phyloP scores from a whole-genome alignment of 2,888 invertebrate species.

The Lacanobia oleracea region DNA sequence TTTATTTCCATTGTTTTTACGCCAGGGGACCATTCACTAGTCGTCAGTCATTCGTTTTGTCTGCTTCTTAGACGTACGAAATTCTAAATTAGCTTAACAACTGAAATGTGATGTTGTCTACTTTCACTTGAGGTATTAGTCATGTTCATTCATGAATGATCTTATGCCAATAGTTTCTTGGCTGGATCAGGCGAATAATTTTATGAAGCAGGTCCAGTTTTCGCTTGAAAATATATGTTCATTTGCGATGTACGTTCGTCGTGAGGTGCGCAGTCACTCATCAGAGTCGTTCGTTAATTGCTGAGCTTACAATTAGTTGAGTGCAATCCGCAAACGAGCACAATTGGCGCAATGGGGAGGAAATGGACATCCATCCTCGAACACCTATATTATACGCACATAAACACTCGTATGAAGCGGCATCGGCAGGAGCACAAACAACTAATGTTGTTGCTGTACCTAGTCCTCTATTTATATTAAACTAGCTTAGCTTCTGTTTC shows the following conservation, averaged over 20 bases:
- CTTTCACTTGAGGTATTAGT: constrained; percentile 60
- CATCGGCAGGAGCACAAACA: constrained; percentile 30
- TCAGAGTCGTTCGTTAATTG: constrained; percentile 82
- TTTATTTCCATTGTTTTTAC: constrained; percentile 58
- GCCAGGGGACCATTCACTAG: constrained; percentile 45
- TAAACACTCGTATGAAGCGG: constrained; percentile 53
- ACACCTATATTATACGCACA: constrained; percentile 71
- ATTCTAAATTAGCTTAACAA: constrained; percentile 54
- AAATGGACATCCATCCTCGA: constrained; percentile 84
- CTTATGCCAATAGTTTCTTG: constrained; percentile 25
- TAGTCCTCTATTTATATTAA: background rate
- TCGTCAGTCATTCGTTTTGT: constrained; percentile 50
- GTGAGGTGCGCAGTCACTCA: constrained; percentile 77
- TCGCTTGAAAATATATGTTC: constrained; percentile 18
- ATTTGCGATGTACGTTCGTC: constrained; percentile 45
- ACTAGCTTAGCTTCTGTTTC: background rate
- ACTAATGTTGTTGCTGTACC: constrained; percentile 20
- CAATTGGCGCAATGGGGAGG: constrained; percentile 89
- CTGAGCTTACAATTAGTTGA: constrained; percentile 85
- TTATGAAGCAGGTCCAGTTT: constrained; percentile 26
- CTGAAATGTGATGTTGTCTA: constrained; percentile 49
- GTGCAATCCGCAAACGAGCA: constrained; percentile 85
- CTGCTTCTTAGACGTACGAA: constrained; percentile 34
- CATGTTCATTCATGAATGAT: constrained; percentile 49
- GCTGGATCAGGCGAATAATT: constrained; percentile 15